Base-by-base conservation (phyloP, 2,113 vertebrate genomes). In the Dolichotis patagonum region DNA sequence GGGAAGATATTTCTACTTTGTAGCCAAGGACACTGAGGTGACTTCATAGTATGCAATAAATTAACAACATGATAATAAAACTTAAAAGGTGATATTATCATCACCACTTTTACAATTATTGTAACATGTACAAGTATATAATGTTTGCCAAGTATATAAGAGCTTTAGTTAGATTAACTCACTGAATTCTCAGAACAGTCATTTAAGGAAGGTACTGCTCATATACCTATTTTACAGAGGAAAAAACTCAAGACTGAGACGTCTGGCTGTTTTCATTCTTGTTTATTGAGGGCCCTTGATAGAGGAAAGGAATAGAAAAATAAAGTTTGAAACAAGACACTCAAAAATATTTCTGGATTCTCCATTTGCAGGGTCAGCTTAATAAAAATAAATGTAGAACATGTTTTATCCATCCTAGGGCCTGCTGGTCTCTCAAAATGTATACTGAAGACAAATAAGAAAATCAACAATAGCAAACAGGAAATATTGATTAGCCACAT, bases 331-430 rank as follows among this genome's bases (percentile, higher is more conserved):
- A 86, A 78, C 13, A 16, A 85, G 2, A 56, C 8, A 13, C 30
- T 95, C 54, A 95, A 58, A 95, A 87, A 41, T 30, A 69, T 63
- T 88, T 75, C 26, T 71, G 38, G 58, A 85, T 22, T 81, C 24
- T 91, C 6, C 63, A 35, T 43, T 56, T 54, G 7, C 71, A 22
- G 35, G 17, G 75, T 54, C 60, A 67, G 32, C 5, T 69, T 80
- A 88, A 6, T 85, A 94, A 67, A 95, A 43, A 88, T 32, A 54
- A 96, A 17, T 28, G 38, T n/a, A n/a, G 32, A 41, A 75, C 7
- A 62, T 6, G 4, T 54, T 67, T 85, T 26, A 92, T 49, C 91
- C 67, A 41, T 58, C 11, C 19, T 32, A 63, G 67, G 19, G n/a
- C 62, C 67, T 80, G 1, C 46, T 12, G 10, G 10, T 10, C 26